These are phyloP conservation scores for Bemisia tabaci DNA, from an alignment of 1,140 invertebrate species.

Conservation along the genomic window DNA sequence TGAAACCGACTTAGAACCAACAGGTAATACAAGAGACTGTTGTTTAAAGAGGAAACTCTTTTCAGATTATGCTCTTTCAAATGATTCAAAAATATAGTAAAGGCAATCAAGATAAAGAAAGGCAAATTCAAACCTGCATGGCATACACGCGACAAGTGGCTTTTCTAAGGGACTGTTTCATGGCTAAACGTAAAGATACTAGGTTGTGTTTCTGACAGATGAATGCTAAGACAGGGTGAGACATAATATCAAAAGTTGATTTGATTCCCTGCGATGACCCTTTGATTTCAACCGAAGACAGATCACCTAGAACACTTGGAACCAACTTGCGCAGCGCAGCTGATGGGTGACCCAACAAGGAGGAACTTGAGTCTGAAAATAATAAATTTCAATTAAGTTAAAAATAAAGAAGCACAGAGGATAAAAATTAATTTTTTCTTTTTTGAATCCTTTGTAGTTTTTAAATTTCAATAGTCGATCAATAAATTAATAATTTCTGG, in stretches of 20 bases:
- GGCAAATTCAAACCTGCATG: constrained; percentile 43
- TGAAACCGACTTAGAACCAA: too few species aligned
- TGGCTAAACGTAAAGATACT: constrained; percentile 59
- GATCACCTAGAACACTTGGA: constrained; percentile 33
- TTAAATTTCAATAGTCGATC: too few species aligned
- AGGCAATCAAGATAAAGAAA: too few species aligned
- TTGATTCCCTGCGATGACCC: neutral
- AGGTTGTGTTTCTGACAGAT: constrained; percentile 75
- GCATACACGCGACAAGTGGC: constrained; percentile 76
- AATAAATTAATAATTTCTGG: too few species aligned
- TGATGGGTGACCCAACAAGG: constrained; percentile 69
- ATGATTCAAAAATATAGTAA: too few species aligned
- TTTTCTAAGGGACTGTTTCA: constrained; percentile 67
- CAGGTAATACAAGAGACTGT: too few species aligned
- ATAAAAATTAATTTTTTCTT: too few species aligned
- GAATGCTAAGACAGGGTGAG: constrained; percentile 58
- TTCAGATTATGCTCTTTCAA: too few species aligned
- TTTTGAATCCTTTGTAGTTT: too few species aligned
- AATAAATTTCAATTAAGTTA: too few species aligned
- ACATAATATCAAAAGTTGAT: neutral
- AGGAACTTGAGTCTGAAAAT: constrained; percentile 44
- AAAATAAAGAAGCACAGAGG: too few species aligned
- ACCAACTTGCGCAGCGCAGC: constrained; percentile 56
- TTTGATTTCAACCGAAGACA: neutral
- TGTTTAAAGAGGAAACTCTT: too few species aligned